A percentile compares a stretch with the other conserved stretches of the same genome.
These are phyloP conservation scores for Agrochola lychnidis DNA, from an alignment of 2,888 invertebrate genomes.

Conservation along the genomic window DNA sequence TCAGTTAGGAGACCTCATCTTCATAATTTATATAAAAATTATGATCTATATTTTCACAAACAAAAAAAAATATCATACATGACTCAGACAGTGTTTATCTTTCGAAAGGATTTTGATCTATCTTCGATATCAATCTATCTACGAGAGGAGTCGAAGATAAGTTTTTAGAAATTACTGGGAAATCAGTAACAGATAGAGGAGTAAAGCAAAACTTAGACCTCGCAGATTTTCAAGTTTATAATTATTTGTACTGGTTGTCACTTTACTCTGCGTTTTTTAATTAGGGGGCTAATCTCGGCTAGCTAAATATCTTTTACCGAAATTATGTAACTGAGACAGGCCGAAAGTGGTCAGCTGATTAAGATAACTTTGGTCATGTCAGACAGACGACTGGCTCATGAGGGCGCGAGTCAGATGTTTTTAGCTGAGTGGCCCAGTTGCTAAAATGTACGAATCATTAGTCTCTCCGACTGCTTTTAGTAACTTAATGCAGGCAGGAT, in stretches of 20 bases:
- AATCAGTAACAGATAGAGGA: not conserved
- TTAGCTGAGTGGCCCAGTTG: not conserved
- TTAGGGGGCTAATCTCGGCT: not conserved
- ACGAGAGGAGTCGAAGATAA: not conserved
- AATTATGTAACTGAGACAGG: not conserved
- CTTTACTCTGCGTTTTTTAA: not conserved
- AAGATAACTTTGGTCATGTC: constrained; percentile 15
- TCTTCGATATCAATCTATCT: not conserved
- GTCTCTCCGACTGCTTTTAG: constrained; percentile 5
- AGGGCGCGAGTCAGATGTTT: not conserved
- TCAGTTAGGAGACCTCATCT: not conserved
- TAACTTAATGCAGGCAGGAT: not conserved
- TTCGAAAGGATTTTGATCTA: not conserved
- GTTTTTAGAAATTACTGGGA: not conserved
- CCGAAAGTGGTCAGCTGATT: constrained; percentile 1
- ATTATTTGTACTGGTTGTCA: not conserved
- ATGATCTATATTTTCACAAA: not conserved
- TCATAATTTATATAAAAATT: not conserved
- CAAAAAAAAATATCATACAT: too few relatives aligned
- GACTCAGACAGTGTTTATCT: too few relatives aligned
- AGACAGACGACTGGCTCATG: not conserved
- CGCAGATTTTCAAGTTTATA: not conserved
- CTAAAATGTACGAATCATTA: constrained; percentile 24
- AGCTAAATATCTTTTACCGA: not conserved
- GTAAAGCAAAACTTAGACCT: not conserved